phyloP scores from a whole-genome alignment of 2,113 vertebrate species.

The Oreochromis tanganicae region DNA sequence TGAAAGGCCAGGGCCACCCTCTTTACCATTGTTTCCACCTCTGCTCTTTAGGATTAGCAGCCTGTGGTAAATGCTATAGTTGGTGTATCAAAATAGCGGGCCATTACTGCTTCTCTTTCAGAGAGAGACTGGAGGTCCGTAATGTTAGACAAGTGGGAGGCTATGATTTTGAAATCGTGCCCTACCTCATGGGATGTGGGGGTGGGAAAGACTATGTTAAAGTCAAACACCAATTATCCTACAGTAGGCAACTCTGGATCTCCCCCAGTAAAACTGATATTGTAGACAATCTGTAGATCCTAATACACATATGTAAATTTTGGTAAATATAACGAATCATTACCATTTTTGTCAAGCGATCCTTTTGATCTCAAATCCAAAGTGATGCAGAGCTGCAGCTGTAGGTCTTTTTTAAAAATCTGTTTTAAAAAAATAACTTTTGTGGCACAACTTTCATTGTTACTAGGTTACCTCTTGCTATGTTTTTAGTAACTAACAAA shows the following conservation, averaged over 20 bases:
- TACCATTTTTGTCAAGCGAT: background rate
- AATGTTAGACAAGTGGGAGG: slow-evolving; percentile 24
- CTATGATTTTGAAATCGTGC: slow-evolving; percentile 4
- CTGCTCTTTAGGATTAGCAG: slow-evolving; percentile 7
- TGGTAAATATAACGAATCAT: background rate
- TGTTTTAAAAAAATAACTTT: background rate
- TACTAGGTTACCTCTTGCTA: too few relatives aligned
- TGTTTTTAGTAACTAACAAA: too few relatives aligned
- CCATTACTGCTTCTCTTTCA: slow-evolving; percentile 29
- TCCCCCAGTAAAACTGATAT: background rate
- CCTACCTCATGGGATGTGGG: slow-evolving; percentile 30
- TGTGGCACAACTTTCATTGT: background rate
- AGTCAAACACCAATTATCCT: slow-evolving; percentile 61
- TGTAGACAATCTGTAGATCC: background rate
- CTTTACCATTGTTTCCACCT: slow-evolving; percentile 2
- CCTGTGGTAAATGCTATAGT: background rate
- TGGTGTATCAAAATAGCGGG: slow-evolving; percentile 40
- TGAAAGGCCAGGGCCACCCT: background rate
- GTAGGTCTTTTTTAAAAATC: background rate
- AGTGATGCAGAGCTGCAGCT: background rate
- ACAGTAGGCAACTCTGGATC: slow-evolving; percentile 38
- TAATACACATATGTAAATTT: background rate
- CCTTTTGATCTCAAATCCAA: background rate
- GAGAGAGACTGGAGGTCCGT: slow-evolving; percentile 1
- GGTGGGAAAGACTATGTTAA: slow-evolving; percentile 28